Conservation (phyloP, 1,140 invertebrate species). For the Pantala flavescens region DNA sequence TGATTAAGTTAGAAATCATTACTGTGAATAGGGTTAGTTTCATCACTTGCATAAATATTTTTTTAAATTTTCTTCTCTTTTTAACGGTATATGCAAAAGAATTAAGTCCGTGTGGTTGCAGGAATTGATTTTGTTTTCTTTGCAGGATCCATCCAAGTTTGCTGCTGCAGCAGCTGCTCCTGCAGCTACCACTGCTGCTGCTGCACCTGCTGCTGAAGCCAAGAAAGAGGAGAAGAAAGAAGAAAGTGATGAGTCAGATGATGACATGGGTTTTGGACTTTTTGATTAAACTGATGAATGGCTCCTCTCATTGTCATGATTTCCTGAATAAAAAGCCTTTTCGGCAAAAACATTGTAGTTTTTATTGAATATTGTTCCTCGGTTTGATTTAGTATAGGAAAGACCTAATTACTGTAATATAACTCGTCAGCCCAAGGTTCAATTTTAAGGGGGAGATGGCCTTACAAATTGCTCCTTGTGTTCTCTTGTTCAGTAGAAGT, state of each 20-base stretch:
- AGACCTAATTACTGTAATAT: no score
- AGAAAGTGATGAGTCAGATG: slow-evolving; percentile 73
- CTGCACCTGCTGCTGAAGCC: slow-evolving; percentile 48
- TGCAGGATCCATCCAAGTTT: slow-evolving; percentile 87
- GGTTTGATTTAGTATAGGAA: no score
- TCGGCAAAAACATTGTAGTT: neutral
- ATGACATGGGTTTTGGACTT: slow-evolving; percentile 94
- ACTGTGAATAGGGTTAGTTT: no score
- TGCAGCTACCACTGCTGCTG: slow-evolving; percentile 44
- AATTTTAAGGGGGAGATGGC: no score
- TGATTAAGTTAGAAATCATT: no score
- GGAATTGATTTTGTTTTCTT: slow-evolving; percentile 26
- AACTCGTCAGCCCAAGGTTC: no score
- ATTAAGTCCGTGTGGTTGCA: no score
- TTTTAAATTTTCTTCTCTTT: no score
- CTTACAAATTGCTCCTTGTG: no score
- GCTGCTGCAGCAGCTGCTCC: slow-evolving; percentile 50
- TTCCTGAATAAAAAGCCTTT: neutral
- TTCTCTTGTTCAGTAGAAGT: no score
- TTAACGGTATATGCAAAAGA: no score
- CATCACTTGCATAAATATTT: no score
- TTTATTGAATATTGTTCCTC: neutral
- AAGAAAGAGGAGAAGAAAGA: slow-evolving; percentile 72
- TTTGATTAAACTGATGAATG: slow-evolving; percentile 62
- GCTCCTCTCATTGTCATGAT: neutral